phyloP scores from a whole-genome alignment of 2,113 vertebrate genomes.

The Zingel zingel region DNA sequence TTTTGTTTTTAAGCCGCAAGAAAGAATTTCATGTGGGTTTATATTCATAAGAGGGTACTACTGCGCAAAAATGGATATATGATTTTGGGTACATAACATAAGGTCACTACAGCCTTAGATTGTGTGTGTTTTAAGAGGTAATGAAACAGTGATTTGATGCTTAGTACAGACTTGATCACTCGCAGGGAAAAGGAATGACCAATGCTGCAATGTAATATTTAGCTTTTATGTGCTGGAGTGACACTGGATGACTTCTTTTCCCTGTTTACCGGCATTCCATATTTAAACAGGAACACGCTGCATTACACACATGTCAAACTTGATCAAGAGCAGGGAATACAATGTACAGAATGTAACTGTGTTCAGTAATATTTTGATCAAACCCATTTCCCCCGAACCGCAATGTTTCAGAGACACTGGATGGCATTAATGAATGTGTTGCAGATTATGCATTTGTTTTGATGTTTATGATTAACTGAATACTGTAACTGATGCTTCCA shows the following conservation, averaged over 20 bases:
- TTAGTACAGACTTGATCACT: conserved; percentile 45
- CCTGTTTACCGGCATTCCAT: conserved; percentile 63
- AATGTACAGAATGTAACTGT: conserved; percentile 63
- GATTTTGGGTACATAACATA: conserved; percentile 14
- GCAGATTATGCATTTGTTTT: conserved; percentile 44
- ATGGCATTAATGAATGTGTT: conserved; percentile 77
- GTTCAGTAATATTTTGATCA: conserved; percentile 28
- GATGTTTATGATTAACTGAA: conserved; percentile 48
- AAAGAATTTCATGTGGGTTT: conserved; percentile 14
- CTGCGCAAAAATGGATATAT: background rate
- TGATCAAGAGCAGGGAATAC: conserved; percentile 68
- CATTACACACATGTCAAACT: conserved; percentile 44
- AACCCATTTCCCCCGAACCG: conserved; percentile 29
- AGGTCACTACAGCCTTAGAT: conserved; percentile 23
- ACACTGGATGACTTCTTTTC: conserved; percentile 71
- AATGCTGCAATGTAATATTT: conserved; percentile 61
- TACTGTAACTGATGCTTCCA: conserved; percentile 50
- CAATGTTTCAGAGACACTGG: conserved; percentile 76
- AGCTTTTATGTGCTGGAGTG: conserved; percentile 55
- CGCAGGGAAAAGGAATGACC: conserved; percentile 65
- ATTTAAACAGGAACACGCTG: conserved; percentile 53
- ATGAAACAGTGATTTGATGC: conserved; percentile 25
- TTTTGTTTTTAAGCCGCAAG: conserved; percentile 34
- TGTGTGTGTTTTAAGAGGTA: conserved; percentile 42
- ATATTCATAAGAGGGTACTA: conserved; percentile 15